Evolutionary conservation across 2,113 vertebrate genomes (phyloP).

Genomic region (Ophiodon elongatus): DNA sequence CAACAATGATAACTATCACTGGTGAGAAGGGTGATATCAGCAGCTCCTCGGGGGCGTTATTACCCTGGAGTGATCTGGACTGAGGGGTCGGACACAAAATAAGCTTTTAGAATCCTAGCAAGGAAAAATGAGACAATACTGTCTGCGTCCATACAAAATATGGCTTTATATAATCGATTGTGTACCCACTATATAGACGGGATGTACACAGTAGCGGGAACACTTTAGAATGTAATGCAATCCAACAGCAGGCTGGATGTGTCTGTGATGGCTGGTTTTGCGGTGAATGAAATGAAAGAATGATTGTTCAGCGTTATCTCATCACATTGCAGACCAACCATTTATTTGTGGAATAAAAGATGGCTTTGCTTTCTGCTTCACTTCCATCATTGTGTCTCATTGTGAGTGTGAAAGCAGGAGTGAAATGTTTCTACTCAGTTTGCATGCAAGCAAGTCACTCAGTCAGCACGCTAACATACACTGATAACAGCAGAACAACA

Average conservation of each 20-base stretch:
- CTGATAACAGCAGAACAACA: not conserved
- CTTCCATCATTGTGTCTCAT: not conserved
- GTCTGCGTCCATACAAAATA: not conserved
- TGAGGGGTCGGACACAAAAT: constrained; percentile 29
- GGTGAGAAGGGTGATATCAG: constrained; percentile 54
- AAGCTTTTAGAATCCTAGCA: not conserved
- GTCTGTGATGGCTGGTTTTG: not conserved
- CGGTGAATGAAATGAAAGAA: not conserved
- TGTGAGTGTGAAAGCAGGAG: not conserved
- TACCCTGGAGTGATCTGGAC: constrained; percentile 57
- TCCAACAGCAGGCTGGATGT: not conserved
- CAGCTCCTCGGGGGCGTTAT: constrained; percentile 44
- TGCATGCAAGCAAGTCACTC: not conserved
- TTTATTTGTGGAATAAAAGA: constrained; percentile 13
- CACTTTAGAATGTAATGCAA: not conserved
- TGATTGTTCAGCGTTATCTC: constrained; percentile 2
- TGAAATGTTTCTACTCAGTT: not conserved
- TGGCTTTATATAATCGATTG: constrained; percentile 1
- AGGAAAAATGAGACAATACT: constrained; percentile 8
- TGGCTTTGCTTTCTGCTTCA: not conserved
- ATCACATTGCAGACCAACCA: not conserved
- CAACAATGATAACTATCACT: constrained; percentile 68
- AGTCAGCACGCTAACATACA: not conserved
- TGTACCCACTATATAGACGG: not conserved
- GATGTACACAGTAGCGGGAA: not conserved